phyloP scores from a whole-genome alignment of 2,113 vertebrate species.

The Tetrao urogallus region DNA sequence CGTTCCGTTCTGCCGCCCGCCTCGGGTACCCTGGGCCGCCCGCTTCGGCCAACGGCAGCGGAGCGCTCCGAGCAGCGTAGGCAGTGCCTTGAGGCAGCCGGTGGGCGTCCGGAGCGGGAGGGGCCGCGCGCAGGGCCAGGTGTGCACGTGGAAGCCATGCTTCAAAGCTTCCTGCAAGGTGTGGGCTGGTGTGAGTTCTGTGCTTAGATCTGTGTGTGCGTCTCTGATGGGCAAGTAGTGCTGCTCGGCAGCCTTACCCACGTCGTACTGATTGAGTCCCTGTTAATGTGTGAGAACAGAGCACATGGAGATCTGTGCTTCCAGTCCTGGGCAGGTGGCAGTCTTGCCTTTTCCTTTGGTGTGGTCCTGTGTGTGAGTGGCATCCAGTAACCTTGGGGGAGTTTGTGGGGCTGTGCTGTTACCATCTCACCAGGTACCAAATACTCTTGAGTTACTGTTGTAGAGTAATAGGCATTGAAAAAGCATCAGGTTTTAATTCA shows the following conservation, averaged over 20 bases:
- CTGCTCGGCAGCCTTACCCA: not conserved
- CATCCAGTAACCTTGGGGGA: not conserved
- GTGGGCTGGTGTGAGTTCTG: not conserved
- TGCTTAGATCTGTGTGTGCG: not conserved
- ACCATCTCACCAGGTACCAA: not conserved
- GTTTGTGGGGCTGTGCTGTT: not conserved
- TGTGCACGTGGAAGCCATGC: not conserved
- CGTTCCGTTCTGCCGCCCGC: not conserved
- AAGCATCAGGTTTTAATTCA: not conserved
- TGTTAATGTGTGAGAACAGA: not conserved
- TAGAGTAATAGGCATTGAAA: not conserved
- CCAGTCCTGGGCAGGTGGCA: not conserved
- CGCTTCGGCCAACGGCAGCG: not conserved
- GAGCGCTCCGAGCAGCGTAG: accelerated
- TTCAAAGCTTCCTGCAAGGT: not conserved
- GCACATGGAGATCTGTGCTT: not conserved
- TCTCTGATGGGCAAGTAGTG: not conserved
- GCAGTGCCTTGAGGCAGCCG: not conserved
- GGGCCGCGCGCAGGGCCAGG: too few species aligned
- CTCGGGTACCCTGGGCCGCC: too few species aligned
- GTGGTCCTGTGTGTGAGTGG: accelerated
- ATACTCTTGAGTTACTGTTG: not conserved
- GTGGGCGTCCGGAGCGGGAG: not conserved
- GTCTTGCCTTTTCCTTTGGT: not conserved
- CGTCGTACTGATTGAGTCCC: not conserved